phyloP scores from a whole-genome alignment of 2,113 vertebrate species.

The Nettapus auritus region DNA sequence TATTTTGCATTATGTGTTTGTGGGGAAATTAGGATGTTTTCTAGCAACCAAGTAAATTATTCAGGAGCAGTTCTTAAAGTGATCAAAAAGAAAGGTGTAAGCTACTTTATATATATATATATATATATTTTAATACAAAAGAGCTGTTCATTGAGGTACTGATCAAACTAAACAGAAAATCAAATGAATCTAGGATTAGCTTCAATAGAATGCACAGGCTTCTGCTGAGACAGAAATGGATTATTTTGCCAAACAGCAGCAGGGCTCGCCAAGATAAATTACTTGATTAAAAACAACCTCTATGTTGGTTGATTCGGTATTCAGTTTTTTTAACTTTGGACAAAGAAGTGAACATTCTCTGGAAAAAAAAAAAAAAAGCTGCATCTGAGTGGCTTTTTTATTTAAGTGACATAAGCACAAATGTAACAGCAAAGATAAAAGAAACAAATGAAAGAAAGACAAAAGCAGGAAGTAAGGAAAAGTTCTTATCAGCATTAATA shows the following conservation, averaged over 20 bases:
- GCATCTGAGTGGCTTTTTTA: neutral
- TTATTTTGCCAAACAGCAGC: neutral
- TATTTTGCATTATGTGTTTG: neutral
- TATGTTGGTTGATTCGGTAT: neutral
- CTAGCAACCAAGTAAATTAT: slow-evolving; percentile 21
- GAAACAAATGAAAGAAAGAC: neutral
- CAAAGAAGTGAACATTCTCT: neutral
- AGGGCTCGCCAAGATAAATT: neutral
- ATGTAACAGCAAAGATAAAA: neutral
- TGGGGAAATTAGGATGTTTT: neutral
- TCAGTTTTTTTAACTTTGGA: neutral
- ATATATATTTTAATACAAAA: slow-evolving; percentile 3
- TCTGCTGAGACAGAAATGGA: neutral
- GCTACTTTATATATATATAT: neutral
- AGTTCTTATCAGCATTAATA: neutral
- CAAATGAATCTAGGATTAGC: neutral
- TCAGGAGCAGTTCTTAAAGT: slow-evolving; percentile 1
- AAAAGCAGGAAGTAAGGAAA: slow-evolving; percentile 27
- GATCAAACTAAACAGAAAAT: slow-evolving; percentile 24
- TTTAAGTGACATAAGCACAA: neutral
- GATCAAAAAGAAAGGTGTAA: slow-evolving; percentile 30
- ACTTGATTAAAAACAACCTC: neutral
- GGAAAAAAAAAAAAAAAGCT: neutral
- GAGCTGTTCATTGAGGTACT: neutral
- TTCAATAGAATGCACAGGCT: neutral